Conservation (phyloP, 2,888 invertebrate genomes). For the Gari tellinella region DNA sequence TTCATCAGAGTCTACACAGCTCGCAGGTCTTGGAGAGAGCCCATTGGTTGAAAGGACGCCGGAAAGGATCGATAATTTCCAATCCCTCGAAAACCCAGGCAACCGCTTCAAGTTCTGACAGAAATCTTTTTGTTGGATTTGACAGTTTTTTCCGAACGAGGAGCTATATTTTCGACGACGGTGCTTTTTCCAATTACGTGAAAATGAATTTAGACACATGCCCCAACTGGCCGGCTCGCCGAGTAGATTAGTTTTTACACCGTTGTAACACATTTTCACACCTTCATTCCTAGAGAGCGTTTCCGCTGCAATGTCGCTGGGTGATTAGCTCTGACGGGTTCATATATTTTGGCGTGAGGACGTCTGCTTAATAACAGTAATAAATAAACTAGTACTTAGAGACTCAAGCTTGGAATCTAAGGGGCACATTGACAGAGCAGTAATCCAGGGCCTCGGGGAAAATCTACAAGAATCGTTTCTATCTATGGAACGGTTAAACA, state of each 20-base stretch:
- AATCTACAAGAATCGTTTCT: no score
- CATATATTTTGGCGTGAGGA: slow-evolving; percentile 58
- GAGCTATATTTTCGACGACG: slow-evolving; percentile 54
- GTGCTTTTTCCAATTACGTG: slow-evolving; percentile 60
- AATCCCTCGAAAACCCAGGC: slow-evolving; percentile 41
- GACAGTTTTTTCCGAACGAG: slow-evolving; percentile 54
- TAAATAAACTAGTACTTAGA: slow-evolving; percentile 63
- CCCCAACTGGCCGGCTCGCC: slow-evolving; percentile 57
- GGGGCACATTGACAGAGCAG: not conserved
- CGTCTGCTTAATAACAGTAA: slow-evolving; percentile 49
- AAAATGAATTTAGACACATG: slow-evolving; percentile 62
- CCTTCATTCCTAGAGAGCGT: slow-evolving; percentile 57
- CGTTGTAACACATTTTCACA: slow-evolving; percentile 60
- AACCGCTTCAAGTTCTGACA: slow-evolving; percentile 50
- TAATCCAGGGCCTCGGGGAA: not conserved
- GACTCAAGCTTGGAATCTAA: slow-evolving; percentile 16
- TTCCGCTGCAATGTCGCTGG: slow-evolving; percentile 55
- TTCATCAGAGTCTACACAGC: no score
- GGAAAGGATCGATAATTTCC: slow-evolving; percentile 4
- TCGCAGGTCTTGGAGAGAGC: no score
- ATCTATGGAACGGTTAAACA: no score
- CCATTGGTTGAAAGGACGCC: no score
- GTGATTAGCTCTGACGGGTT: slow-evolving; percentile 57
- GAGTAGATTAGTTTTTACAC: slow-evolving; percentile 67
- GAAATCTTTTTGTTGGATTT: slow-evolving; percentile 61